Evolutionary conservation across 2,888 invertebrate genomes (phyloP).

Genomic region (Drosophila fungiperda): DNA sequence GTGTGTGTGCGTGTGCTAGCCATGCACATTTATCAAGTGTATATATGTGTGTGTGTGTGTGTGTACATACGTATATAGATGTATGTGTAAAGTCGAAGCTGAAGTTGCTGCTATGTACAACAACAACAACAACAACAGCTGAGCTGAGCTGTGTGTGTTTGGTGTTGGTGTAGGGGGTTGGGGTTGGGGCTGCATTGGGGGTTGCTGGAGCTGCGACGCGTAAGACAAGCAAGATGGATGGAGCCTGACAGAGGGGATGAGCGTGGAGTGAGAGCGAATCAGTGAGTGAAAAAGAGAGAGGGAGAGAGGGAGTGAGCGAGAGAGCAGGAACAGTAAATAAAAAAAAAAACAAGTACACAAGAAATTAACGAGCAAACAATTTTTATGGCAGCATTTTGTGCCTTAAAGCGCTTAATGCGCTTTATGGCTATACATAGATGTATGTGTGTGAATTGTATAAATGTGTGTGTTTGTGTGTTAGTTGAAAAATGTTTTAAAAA

Average conservation of each 20-base stretch:
- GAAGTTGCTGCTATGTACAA: conserved; percentile 56
- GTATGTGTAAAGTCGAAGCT: conserved; percentile 46
- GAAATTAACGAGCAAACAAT: conserved; percentile 82
- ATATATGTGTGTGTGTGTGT: conserved; percentile 39
- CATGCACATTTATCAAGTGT: conserved; percentile 76
- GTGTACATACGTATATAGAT: conserved; percentile 9
- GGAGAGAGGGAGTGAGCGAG: not conserved
- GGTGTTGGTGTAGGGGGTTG: conserved; percentile 5
- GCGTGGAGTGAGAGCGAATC: not conserved
- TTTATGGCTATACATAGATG: conserved; percentile 50
- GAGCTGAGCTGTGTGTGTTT: conserved; percentile 30
- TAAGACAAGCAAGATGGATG: conserved; percentile 46
- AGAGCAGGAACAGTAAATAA: conserved; percentile 62
- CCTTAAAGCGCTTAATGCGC: conserved; percentile 82
- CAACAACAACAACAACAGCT: conserved; percentile 34
- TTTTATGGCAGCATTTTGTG: conserved; percentile 81
- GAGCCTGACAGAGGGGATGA: not conserved
- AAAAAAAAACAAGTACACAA: conserved; percentile 65
- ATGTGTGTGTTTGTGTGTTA: conserved; percentile 68
- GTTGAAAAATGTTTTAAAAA: conserved; percentile 84
- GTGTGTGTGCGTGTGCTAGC: conserved; percentile 38
- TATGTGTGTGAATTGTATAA: conserved; percentile 23
- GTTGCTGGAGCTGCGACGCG: conserved; percentile 43
- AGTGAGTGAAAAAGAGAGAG: not conserved
- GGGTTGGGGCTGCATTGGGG: conserved; percentile 29